Evolutionary conservation across 2,113 vertebrate species (phyloP), one percentile per base, ranked within the genome.

Genomic region (Onychostruthus taczanowskii): DNA sequence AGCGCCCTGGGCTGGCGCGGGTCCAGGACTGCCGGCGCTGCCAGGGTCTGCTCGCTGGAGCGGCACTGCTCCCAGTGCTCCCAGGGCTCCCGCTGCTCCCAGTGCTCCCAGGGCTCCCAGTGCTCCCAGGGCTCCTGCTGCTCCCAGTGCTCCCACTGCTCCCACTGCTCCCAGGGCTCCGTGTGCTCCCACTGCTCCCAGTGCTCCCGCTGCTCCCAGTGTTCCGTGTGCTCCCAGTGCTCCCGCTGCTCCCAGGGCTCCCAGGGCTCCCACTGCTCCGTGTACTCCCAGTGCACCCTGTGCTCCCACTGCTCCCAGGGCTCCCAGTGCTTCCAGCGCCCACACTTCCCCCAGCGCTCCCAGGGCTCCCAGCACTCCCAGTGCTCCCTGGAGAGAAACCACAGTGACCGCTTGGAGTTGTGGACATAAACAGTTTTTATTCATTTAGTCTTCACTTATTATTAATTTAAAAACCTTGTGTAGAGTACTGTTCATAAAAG

Each of bases 1-100:
- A 11, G 0, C 11, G 83, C 85, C 13, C 50, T 10, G 10, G 0
- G 1, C 68, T 93, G 89, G 89, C 69, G 0, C 0, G 0, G 4
- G 62, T 80, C 73, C 85, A 39, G 69, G 22, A 1, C 73, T 56
- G 16, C 52, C 28, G 10, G 63, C 5, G 0, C 28, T 39, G 5
- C 46, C 2, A 8, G 19, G 8, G 46, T 37, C 26, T 62, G 67
- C 68, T 63, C 22, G 5, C 59, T 55, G 69, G 69, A 74, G 69
- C 23, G 0, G 41, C 59, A 7, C 59, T 23, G 30, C 66, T 28
- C 44, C 44, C 44, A 53, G 23, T 6, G 4, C 26, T 28, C 8
- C 7, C 63, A 43, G 41, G 6, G 41, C 41, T 43, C 41, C 41
- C 41, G 16, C 13, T 43, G 41, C 41, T 43, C 41, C 41, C 41